These are phyloP conservation scores for Novumbra hubbsi DNA, from an alignment of 2,797 vertebrate species.

Conservation along the genomic window DNA sequence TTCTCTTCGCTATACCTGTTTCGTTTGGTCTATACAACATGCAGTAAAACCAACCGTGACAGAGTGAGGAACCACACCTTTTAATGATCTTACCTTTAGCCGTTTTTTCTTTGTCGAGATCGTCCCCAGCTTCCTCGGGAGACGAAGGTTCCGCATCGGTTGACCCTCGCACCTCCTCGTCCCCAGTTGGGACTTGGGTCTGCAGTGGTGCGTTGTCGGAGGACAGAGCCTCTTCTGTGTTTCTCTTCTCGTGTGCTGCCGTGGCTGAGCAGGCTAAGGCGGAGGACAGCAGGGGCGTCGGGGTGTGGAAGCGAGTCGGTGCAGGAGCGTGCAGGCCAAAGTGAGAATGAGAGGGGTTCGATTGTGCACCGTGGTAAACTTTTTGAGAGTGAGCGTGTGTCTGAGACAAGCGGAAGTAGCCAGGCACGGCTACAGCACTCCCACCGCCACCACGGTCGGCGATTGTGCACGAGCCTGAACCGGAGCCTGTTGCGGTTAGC, in stretches of 20 bases:
- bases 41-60: slow-evolving; percentile 17
- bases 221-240: slow-evolving; percentile 73
- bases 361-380: slow-evolving; percentile 82
- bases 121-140: slow-evolving; percentile 83
- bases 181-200: slow-evolving; percentile 66
- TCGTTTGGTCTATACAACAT: slow-evolving; percentile 6
- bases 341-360: slow-evolving; percentile 82
- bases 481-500: slow-evolving; percentile 63
- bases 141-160: slow-evolving; percentile 89
- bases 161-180: slow-evolving; percentile 84
- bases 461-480: slow-evolving; percentile 78
- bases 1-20: slow-evolving; percentile 31
- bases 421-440: slow-evolving; percentile 89
- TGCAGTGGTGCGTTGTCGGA: slow-evolving; percentile 59
- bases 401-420: slow-evolving; percentile 98
- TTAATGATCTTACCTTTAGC: slow-evolving; percentile 80
- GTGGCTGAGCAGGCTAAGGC: slow-evolving; percentile 56
- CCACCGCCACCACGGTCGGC: slow-evolving; percentile 65
- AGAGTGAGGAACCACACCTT: slow-evolving; percentile 40
- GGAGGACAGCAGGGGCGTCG: slow-evolving; percentile 67
- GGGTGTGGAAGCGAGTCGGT: slow-evolving; percentile 84
- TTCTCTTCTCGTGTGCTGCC: slow-evolving; percentile 76
- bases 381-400: slow-evolving; percentile 91
- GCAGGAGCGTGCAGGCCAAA: slow-evolving; percentile 75
- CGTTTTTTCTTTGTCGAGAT: slow-evolving; percentile 83